Evolutionary conservation across 2,797 vertebrate species (phyloP), one percentile per base, ranked within the genome.

Genomic region (Sus cebifrons): DNA sequence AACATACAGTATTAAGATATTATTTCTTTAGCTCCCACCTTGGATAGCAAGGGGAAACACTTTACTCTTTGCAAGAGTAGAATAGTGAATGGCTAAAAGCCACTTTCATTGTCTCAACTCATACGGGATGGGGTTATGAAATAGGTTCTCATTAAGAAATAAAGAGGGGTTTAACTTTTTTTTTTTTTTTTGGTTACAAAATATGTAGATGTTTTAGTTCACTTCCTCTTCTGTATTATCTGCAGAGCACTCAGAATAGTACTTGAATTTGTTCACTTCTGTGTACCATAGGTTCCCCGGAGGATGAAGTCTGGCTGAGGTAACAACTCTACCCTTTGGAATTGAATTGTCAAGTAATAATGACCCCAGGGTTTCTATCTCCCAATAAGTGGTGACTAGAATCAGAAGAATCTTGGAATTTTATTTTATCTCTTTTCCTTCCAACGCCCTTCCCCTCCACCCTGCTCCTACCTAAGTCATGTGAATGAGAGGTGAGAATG

Each of bases 61-160:
- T 1, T 14, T 56, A 10, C 49, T 62, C 17, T 44, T 15, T 54
- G 20, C 9, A 20, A 5, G 8, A 89, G 49, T 3, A 15, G 64
- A 96, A 52, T 1, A 49, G 25, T 32, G 17, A 90, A 29, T 40
- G 18, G 32, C 27, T 84, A 6, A 86, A 81, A 91, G 36, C 15
- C 64, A 56, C 40, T 71, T 88, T 84, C 49, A 25, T 18, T 81
- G 64, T 75, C 36, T 94, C 44, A 75, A 1, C 5, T 36, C 70
- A 25, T 60, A 84, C 23, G 18, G 62, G 13, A 67, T 56, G 40
- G 16, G 23, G 27, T 96, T 81, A 91, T 67, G 89, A 96, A 97
- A 96, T 44, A 67, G 9, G 25, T 91, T 89, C 44, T 89, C 15
- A 3, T 79, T 73, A 86, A 96, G 92, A 97, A 97, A 95, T 71